phyloP scores from a whole-genome alignment of 2,797 vertebrate genomes.

The Arctocebus calabarensis region DNA sequence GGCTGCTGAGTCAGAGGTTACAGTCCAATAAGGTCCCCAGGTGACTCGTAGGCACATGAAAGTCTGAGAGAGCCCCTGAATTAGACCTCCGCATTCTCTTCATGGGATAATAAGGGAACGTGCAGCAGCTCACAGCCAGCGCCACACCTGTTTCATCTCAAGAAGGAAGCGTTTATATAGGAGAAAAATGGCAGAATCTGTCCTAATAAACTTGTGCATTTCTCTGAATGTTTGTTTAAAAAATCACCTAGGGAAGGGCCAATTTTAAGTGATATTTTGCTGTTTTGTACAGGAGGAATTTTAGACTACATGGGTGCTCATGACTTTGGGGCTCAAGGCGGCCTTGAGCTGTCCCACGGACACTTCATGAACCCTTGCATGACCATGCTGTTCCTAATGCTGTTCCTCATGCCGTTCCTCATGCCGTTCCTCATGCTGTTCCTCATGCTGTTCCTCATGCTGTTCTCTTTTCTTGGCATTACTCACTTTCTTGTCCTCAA shows the following conservation, averaged over 20 bases:
- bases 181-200: not conserved
- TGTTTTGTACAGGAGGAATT: not conserved
- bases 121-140: not conserved
- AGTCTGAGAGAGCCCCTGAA: too few relatives aligned
- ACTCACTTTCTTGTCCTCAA: not conserved
- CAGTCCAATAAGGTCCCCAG: too few relatives aligned
- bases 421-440: too few relatives aligned
- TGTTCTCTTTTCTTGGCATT: not conserved
- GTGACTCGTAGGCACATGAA: too few relatives aligned
- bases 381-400: too few relatives aligned
- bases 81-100: too few relatives aligned
- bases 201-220: not conserved
- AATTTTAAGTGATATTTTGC: not conserved
- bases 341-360: not conserved
- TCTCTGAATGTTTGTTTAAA: not conserved
- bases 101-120: not conserved
- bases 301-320: not conserved
- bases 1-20: too few relatives aligned
- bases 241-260: not conserved
- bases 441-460: not conserved
- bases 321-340: not conserved
- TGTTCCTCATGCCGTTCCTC: too few relatives aligned
- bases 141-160: not conserved
- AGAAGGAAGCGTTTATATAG: not conserved
- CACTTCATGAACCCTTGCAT: not conserved